Evolutionary conservation across 2,888 invertebrate genomes (phyloP), one percentile per base, ranked within the genome.

Genomic region (Polyommatus icarus): DNA sequence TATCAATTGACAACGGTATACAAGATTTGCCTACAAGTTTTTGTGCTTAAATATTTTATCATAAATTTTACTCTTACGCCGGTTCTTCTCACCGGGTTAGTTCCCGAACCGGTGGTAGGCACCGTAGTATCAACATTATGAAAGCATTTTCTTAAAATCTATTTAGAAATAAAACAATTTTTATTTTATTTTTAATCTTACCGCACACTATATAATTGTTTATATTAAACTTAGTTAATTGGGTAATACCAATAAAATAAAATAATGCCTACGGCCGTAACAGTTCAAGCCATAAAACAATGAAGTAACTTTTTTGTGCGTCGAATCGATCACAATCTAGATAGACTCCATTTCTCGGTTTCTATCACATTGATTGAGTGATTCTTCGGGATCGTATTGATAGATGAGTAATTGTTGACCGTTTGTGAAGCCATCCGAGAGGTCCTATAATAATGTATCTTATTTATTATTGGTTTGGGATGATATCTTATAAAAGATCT

Each of bases 401-500:
- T 67, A 32, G 67, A 67, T 67, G 67, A 67, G 67, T 67, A 67
- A 67, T 67, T 67, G 67, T 67, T 67, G 67, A 67, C 67, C 67
- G 67, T 67, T 67, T 18, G 67, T 67, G 67, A 6, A 32, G 67
- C 67, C 67, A 29, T 29, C 32, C 29, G 29, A 67, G 67, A 67
- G 67, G 29, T 29, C 67, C 29, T 29, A 67, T 67, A 67, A 67
- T 61, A 24, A 67, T 32, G 15, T 67, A 67, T 67, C 67, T 67
- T 67, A 67, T 29, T 32, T 67, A 32, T 24, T 61, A 61, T 67
- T 32, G 15, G 29, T 67, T 67, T 67, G 67, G 18, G 67, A 67
- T 18, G 10, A 24, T 12, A 15, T 24, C 61, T 36, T 36, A 36
- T 36, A 36, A 36, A 36, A 7, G 6, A 36, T 36, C 36, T 36